A percentile compares a stretch with the other conserved stretches of the same genome.
These are phyloP conservation scores for Belonocnema kinseyi DNA, from an alignment of 1,140 invertebrate genomes.

Conservation along the genomic window DNA sequence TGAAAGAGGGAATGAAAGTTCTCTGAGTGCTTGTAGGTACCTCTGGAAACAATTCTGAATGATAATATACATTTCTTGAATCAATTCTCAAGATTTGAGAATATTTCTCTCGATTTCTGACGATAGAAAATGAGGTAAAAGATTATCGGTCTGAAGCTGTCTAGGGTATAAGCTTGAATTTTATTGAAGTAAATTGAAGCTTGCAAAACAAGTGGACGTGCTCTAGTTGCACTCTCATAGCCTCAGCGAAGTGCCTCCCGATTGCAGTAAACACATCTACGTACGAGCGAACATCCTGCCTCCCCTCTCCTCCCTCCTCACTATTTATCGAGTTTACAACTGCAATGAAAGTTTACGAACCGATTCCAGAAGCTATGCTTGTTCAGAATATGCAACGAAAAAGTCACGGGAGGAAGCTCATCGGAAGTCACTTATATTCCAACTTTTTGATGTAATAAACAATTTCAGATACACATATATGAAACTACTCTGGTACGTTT, in stretches of 20 bases:
- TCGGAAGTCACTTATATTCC: slow-evolving; percentile 1
- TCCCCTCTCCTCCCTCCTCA: slow-evolving; percentile 3
- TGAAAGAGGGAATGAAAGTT: too few relatives aligned
- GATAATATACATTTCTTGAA: too few relatives aligned
- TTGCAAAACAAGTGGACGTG: slow-evolving; percentile 24
- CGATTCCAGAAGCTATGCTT: slow-evolving; percentile 34
- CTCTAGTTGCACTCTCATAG: neutral
- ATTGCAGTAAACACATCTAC: slow-evolving; percentile 15
- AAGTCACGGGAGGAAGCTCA: neutral
- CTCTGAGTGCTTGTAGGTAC: too few relatives aligned
- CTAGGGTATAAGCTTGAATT: slow-evolving; percentile 14
- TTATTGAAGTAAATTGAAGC: slow-evolving; percentile 18
- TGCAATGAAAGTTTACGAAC: slow-evolving; percentile 43
- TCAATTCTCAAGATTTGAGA: too few relatives aligned
- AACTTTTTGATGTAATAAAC: slow-evolving; percentile 14
- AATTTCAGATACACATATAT: neutral
- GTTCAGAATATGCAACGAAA: neutral
- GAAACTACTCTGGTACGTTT: neutral
- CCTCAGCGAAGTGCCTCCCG: neutral
- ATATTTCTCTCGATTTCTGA: neutral
- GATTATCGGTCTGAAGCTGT: slow-evolving; percentile 3
- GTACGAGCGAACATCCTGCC: slow-evolving; percentile 20
- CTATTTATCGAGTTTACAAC: slow-evolving; percentile 49
- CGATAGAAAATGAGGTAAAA: neutral
- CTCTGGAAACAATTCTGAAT: too few relatives aligned